Base-by-base conservation (phyloP, 2,797 vertebrate species). In the Platalea minor region DNA sequence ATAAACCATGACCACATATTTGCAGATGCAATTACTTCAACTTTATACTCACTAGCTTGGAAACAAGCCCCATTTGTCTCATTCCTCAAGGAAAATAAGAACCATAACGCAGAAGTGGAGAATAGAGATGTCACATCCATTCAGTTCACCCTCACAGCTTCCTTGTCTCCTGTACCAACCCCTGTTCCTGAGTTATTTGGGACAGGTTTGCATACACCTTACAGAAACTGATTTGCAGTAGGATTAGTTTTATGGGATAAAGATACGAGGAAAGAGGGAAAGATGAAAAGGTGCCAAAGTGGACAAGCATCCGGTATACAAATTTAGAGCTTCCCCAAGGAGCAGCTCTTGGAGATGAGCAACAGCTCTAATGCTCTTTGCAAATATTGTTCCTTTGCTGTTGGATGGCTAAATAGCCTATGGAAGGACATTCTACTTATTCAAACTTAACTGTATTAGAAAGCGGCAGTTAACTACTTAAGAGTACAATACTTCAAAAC, bases 11-110 rank as follows among this genome's bases (percentile, higher is more conserved):
- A 95, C 95, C 88, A 77, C 50, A 2, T 93, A 94, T 96, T 91
- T 95, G 91, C 3, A 0, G 91, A 96, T 96, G 89, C 96, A 95
- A 91, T 97, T 96, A 96, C 91, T 96, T 95, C 92, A 95, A 89
- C 91, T 96, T 95, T 93, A 84, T 85, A 95, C 84, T 93, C 94
- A 92, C 79, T 96, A 96, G 96, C 85, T 95, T 76, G 89, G 95
- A 97, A 97, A 95, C 82, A 91, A 96, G 61, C 76, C 73, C 78
- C 23, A 53, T 97, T 97, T 88, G 79, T 94, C 82, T 96, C 85
- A 86, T 86, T 96, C 92, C 95, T 97, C 75, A 41, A 96, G 95
- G 94, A 96, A 96, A 97, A 96, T 92, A 91, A 85, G 28, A 95
- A 15, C 79, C 79, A 11, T 86, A 97, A 93, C 0, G 65, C 87